Evolutionary conservation across 1,140 invertebrate species (phyloP).

Genomic region (Aporrectodea caliginosa): DNA sequence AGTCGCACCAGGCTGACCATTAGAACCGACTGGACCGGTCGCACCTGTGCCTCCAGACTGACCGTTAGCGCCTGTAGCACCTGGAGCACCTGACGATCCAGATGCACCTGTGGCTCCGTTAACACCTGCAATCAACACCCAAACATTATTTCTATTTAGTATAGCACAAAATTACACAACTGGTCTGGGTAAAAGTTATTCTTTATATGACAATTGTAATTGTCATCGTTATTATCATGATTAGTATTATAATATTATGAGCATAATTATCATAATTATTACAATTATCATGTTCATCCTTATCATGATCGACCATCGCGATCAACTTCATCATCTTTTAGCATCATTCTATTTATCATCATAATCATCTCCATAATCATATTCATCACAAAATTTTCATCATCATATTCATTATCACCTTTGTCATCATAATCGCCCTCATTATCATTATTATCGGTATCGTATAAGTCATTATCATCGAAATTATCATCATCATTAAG

Average conservation of each 20-base stretch:
- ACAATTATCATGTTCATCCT: not conserved
- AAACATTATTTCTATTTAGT: too few species aligned
- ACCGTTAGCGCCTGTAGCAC: not conserved
- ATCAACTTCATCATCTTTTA: not conserved
- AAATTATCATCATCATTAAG: too few species aligned
- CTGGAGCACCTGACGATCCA: not conserved
- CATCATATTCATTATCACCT: not conserved
- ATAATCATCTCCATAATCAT: not conserved
- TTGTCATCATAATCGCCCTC: not conserved
- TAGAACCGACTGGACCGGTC: not conserved
- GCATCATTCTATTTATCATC: too few species aligned
- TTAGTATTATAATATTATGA: not conserved
- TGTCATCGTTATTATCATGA: not conserved
- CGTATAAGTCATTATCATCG: too few species aligned
- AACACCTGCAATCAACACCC: not conserved
- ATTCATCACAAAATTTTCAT: too few species aligned
- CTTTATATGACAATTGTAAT: not conserved
- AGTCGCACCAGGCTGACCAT: not conserved
- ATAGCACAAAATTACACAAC: too few species aligned
- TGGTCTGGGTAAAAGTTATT: not conserved
- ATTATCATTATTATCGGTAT: too few species aligned
- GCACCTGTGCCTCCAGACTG: conserved; percentile 1
- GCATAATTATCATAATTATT: not conserved
- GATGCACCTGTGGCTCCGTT: not conserved
- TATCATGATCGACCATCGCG: not conserved